Conservation (phyloP, 2,113 vertebrate species). For the Galemys pyrenaicus region DNA sequence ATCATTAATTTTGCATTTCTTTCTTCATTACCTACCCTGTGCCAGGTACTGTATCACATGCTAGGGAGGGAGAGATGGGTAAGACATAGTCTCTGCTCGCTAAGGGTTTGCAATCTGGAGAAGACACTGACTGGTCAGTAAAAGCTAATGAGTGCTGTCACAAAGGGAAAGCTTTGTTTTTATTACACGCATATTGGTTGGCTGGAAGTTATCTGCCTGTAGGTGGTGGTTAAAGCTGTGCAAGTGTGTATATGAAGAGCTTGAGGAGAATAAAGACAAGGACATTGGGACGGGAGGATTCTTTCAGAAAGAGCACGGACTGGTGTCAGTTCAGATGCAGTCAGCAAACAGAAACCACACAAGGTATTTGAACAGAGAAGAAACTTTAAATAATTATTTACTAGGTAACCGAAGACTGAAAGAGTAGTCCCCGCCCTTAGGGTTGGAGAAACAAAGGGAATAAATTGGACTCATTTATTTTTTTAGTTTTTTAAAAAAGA, state of each 20-base stretch:
- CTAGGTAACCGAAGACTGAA: conserved; percentile 46
- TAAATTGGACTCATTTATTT: conserved; percentile 19
- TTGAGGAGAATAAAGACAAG: conserved; percentile 14
- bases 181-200: conserved; percentile 1
- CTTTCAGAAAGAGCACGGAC: background rate
- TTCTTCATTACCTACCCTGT: background rate
- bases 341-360: background rate
- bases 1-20: conserved; percentile 7
- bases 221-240: background rate
- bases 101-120: background rate
- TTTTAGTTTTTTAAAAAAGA: too few species aligned
- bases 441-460: background rate
- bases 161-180: background rate
- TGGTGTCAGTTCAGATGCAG: background rate
- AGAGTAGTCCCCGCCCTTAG: background rate
- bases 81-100: background rate
- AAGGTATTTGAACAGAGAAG: conserved; percentile 45
- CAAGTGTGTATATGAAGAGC: background rate
- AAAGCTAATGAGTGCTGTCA: background rate
- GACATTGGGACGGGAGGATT: background rate
- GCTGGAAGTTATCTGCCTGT: background rate
- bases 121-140: background rate
- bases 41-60: background rate
- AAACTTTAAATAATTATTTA: conserved; percentile 14
- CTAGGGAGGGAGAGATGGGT: background rate